These are phyloP conservation scores for Lasioglossum lativentre DNA, from an alignment of 2,888 invertebrate genomes.

Conservation along the genomic window DNA sequence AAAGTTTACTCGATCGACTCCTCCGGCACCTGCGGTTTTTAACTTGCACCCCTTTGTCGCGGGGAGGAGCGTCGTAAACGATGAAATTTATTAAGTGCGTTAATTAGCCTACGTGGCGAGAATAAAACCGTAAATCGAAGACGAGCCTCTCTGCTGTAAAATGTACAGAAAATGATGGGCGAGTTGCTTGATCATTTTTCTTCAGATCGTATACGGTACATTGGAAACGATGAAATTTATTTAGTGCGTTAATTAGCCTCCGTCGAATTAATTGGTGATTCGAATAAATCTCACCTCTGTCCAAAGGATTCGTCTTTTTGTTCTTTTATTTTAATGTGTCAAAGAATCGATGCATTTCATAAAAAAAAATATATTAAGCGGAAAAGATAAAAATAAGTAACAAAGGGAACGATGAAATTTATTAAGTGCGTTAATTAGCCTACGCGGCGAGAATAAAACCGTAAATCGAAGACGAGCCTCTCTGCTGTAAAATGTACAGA, in stretches of 20 bases:
- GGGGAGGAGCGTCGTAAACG: not conserved
- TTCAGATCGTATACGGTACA: not conserved
- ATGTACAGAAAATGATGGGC: not conserved
- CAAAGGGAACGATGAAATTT: not conserved
- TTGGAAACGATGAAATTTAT: not conserved
- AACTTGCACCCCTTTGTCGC: slow-evolving; percentile 2
- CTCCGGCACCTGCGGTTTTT: slow-evolving; percentile 8
- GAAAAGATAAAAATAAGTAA: too few species aligned
- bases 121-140: not conserved
- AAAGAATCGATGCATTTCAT: too few species aligned
- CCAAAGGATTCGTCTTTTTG: too few species aligned
- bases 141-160: not conserved
- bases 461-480: not conserved
- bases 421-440: not conserved
- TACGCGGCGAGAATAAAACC: not conserved
- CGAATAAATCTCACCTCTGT: too few species aligned
- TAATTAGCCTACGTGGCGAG: not conserved
- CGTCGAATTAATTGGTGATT: too few species aligned
- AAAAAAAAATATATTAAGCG: too few species aligned
- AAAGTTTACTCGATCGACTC: not conserved
- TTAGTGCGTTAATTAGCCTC: not conserved
- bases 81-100: not conserved
- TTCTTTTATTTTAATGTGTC: too few species aligned
- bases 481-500: not conserved
- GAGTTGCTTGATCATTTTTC: not conserved